Base-by-base conservation (phyloP, 2,888 invertebrate genomes). In the Axea sp. region DNA sequence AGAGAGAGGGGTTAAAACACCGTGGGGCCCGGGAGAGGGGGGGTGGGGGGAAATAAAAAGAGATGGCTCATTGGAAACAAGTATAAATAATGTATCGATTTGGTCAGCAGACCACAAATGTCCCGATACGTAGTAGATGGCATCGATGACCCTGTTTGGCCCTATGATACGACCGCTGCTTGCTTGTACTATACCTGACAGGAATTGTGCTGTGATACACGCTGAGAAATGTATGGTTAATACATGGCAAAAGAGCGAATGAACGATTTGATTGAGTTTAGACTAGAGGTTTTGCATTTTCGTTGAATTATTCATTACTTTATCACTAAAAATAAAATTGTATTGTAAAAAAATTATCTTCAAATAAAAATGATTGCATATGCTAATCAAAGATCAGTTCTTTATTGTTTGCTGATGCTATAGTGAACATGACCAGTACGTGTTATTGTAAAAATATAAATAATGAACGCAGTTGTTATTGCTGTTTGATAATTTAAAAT, bases 91-190 rank as follows among this genome's bases (percentile, higher is more conserved):
- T 67, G 59, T 59, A 73, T 73, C 43, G 65, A 73, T 73, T 65
- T 76, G 75, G 73, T 73, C 51, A 55, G 60, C 76, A 72, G 71
- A 76, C 78, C 80, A 79, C 81, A 82, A 84, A 82, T 83, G 82
- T 81, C 77, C 78, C 79, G 78, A 79, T 79, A 82, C 68, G 76
- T 77, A 80, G 77, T 78, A 80, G 78, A 82, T 81, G 81, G 65
- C 69, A 78, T 65, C 81, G 79, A 81, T 81, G 82, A 83, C 84
- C 84, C 74, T 77, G 73, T 76, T 79, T 55, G 57, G 79, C 76
- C 73, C 76, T 51, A 64, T 53, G 64, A 45, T 76, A 75, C 76
- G 60, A 60, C 43, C 74, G 47, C 43, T 65, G 47, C 53, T 71
- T 73, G 72, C n/a, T 71, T 64, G 68, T 28, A 72, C 62, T 59